Percentiles rank a stretch among this genome's conserved stretches.
Evolutionary conservation across 2,888 invertebrate genomes (phyloP).

Genomic region (Hipparchia semele): DNA sequence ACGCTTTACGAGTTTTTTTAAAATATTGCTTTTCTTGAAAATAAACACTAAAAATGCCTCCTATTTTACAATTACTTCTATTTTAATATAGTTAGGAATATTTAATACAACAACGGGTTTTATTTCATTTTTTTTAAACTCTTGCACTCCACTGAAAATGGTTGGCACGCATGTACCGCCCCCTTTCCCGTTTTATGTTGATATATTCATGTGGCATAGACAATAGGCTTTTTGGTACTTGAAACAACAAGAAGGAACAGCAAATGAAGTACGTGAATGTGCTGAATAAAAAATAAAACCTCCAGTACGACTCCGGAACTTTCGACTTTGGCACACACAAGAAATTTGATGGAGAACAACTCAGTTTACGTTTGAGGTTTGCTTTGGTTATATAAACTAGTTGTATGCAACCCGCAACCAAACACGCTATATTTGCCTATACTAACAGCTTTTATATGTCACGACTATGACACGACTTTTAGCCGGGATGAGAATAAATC

Average conservation of each 20-base stretch:
- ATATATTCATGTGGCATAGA: too few relatives aligned
- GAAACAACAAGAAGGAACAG: not conserved
- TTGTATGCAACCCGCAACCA: constrained; percentile 1
- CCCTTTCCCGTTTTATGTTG: too few relatives aligned
- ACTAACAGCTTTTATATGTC: not conserved
- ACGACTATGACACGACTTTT: not conserved
- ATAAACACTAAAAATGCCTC: too few relatives aligned
- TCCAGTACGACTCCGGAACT: not conserved
- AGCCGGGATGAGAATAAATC: too few relatives aligned
- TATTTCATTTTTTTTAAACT: too few relatives aligned
- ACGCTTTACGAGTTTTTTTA: too few relatives aligned
- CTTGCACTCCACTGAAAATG: too few relatives aligned
- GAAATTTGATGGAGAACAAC: not conserved
- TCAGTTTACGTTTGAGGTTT: constrained; percentile 3
- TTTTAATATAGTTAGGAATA: too few relatives aligned
- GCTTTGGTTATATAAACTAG: constrained; percentile 16
- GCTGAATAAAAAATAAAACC: not conserved
- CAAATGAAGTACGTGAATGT: not conserved
- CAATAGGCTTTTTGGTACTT: not conserved
- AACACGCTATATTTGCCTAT: constrained; percentile 6
- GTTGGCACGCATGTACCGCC: too few relatives aligned
- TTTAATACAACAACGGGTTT: too few relatives aligned
- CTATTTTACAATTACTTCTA: too few relatives aligned
- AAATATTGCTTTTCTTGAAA: too few relatives aligned
- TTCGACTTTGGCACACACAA: not conserved